Base-by-base conservation (phyloP, 2,888 invertebrate genomes). In the Cetonia aurata region DNA sequence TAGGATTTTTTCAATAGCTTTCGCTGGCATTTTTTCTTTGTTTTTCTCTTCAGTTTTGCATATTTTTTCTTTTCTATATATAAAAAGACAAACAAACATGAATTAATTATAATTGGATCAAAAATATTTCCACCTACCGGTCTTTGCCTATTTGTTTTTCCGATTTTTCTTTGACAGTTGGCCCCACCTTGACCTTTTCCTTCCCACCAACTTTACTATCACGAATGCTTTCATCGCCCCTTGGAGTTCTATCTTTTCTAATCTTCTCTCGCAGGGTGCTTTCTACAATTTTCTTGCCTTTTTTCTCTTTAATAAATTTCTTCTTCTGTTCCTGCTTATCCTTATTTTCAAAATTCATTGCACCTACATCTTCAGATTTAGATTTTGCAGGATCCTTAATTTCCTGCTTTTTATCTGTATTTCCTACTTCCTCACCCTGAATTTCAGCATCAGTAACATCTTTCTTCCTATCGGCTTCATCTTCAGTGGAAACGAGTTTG, bases 21-120 rank as follows among this genome's bases (percentile, higher is more conserved):
- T 73, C 67, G 68, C 75, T 55, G 60, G 69, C 41, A 57, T 59
- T 3, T 70, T 71, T 57, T 15, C 67, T 25, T 15, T 75, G n/a
- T 74, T 37, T 69, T 69, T 60, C 1, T 50, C 62, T 17, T 46
- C 37, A 4, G 15, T 33, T 17, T 65, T 65, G 8, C 37, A 48
- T 0, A 37, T 8, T 37, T 65, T 65, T 13, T 60, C 60, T 33
- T 52, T 65, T 65, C 62, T 65, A 19, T 4, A 37, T n/a, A n/a
- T n/a, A 50, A 12, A 48, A 65, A 65, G 10, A 53, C 19, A 12
- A 8, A 52, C 25, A 25, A 25, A 25, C 1, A 3, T 3, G 1
- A 25, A 25, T 25, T 4, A 25, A 25, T 25, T 4, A 25, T 25
- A 25, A 25, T 25, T 25, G 25, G 25, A 25, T 25, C 25, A 25